Base-by-base conservation (phyloP, 2,113 vertebrate species). In the Pelecanoides urinatrix region DNA sequence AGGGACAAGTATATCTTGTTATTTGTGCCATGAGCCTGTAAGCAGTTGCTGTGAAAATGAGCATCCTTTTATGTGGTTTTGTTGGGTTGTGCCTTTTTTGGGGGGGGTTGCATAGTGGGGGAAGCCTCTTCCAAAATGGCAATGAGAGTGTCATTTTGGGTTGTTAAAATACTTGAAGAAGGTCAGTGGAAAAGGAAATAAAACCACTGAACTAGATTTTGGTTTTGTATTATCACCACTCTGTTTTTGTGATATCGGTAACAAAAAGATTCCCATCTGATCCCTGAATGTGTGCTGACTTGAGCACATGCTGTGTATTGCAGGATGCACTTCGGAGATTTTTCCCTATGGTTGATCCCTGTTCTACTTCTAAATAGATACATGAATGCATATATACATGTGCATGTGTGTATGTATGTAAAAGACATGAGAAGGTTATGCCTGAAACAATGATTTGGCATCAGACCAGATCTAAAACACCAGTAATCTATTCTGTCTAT, bases 91-190 rank as follows among this genome's bases (percentile, higher is more conserved):
- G 44, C 21, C 10, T 72, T 53, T 56, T 36, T 34, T 34, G 6
- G 8, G 13, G 5, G 2, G 3, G 1, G 0, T 26, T 11, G 4
- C 4, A 2, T 50, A 40, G 26, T 38, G 13, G 7, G 11, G 9
- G 5, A 49, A 47, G 15, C 63, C 13, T 74, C 25, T 88, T 83
- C 25, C 27, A 66, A 70, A 80, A 44, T 44, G 47, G 16, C 38
- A 47, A 14, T 20, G 8, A 16, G 34, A 23, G 20, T 45, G 13
- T 61, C 0, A 6, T 42, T 94, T 85, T 68, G 12, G 11, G 11
- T 67, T 32, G 40, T 90, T 81, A 5, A 78, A 72, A 14, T 47
- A n/a, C 21, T 85, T 74, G 13, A 59, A 5, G 34, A 29, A 61
- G 36, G 49, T 55, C 61, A 59, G 7, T 44, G 47, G 56, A 67